Base-by-base conservation (phyloP, 2,113 vertebrate species). In the Ornithorhynchus anatinus region DNA sequence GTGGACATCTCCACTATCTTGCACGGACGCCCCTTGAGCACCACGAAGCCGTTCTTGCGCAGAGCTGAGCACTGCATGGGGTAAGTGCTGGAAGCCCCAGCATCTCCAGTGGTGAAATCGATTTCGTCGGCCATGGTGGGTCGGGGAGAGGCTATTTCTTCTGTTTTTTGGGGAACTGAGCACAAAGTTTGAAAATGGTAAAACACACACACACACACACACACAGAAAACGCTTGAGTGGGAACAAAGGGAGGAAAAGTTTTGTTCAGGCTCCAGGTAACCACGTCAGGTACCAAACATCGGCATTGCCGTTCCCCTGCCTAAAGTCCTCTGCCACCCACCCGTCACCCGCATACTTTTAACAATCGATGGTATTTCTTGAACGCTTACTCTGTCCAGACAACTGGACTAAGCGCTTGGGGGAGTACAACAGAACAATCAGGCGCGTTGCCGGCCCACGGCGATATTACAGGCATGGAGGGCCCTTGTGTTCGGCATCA, bases 1-100 rank as follows among this genome's bases (percentile, higher is more conserved):
- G 96, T 99, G 73, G 95, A 96, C 97, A 99, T 99, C 89, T 99
- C 97, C 36, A 99, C 97, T 69, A 99, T 99, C 89, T 98, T 99
- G 92, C 97, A 99, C 52, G 97, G 97, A 64, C 95, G 95, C 10
- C 96, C 95, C 91, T 97, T 99, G 84, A 99, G 95, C 85, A 99
- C 94, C 91, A 99, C 97, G 37, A 95, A 96, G 68, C 97, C 97
- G 84, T 99, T 99, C 91, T 99, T 99, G 58, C 97, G 97, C 95
- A 99, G 95, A 42, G 97, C 96, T 10, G 97, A 98, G 91, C 97
- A 99, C 89, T 99, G 97, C 95, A 97, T 96, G 40, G 97, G 97
- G 81, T 92, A 97, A 43, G 97, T 99, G 91, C 84, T 86, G 81
- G 97, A 99, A 81, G 97, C 97, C 77, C 97, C 97, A 42, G 97